Conservation (phyloP, 2,113 vertebrate species). For the Macaca fascicularis region T2T-MFA8v1.1 NC_088377.1:20041001-20041500, state of each 20-base stretch:
- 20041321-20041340: neutral
- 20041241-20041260: conserved; percentile 42
- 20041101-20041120: conserved; percentile 41
- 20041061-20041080: neutral
- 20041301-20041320: neutral
- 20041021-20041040: neutral
- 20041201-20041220: conserved; percentile 28
- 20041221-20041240: conserved; percentile 30
- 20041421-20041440: neutral
- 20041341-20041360: neutral
- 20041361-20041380: neutral
- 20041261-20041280: neutral
- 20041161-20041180: conserved; percentile 63
- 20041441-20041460: too few species aligned
- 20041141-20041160: conserved; percentile 8
- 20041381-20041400: neutral
- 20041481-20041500: neutral
- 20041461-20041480: neutral
- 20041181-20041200: conserved; percentile 50
- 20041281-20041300: neutral
- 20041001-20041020: neutral
- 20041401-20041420: neutral
- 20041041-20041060: neutral
- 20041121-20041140: conserved; percentile 30
- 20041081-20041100: neutral